Base-by-base conservation (phyloP, 1,140 invertebrate genomes). In the Berghia stephanieae region DNA sequence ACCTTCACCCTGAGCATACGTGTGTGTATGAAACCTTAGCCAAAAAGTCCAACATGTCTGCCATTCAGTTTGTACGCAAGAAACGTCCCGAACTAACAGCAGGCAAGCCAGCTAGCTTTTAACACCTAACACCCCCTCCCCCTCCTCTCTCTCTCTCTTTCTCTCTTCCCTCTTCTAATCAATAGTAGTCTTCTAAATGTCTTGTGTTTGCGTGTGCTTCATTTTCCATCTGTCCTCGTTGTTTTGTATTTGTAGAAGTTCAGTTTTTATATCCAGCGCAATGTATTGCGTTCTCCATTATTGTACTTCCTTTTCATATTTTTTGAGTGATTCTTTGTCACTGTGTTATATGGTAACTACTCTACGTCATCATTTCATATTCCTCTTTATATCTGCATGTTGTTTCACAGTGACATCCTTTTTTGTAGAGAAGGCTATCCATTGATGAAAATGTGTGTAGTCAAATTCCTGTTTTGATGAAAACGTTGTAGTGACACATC, bases 1-100 rank as follows among this genome's bases (percentile, higher is more conserved):
- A 76, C 18, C 43, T n/a, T 36, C 78, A 81, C 63, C 75, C 73
- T 27, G 78, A 79, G 31, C 86, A 87, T 79, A 85, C 83, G 79
- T 87, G 86, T 77, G 81, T 87, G 66, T 87, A 86, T 82, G 85
- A 87, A 82, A 87, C 86, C 63, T 77, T 87, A 78, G 85, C 85
- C 78, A 87, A 87, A 83, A 83, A 83, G 82, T 86, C 85, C 81
- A 87, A 87, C 82, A 81, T 87, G 78, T 85, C 86, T 49, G 77
- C 82, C 42, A 72, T 75, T 70, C 85, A 87, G 81, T 86, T 83
- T 77, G 81, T 82, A 76, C 80, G 84, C 82, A 84, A 84, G 81
- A 82, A 83, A 46, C 81, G 84, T 78, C 83, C 80, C 76, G 83
- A 85, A 81, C 82, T 86, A 78, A 85, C 83, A 44, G 82, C 83